Evolutionary conservation across 2,797 vertebrate species (phyloP).

Genomic region (Crenuchus spilurus): DNA sequence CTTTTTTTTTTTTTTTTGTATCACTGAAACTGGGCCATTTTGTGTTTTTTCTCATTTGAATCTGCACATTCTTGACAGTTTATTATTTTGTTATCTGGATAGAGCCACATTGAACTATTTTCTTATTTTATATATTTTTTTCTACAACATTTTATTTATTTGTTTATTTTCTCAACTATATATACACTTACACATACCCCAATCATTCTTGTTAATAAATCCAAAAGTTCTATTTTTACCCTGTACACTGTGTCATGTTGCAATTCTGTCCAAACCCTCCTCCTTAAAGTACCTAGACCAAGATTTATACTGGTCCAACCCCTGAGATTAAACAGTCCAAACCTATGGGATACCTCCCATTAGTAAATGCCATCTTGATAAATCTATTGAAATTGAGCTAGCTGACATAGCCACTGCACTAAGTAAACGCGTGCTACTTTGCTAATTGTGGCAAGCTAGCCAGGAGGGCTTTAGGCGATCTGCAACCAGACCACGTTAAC

Average conservation of each 20-base stretch:
- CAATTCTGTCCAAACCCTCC: neutral
- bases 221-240: neutral
- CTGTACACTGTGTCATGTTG: neutral
- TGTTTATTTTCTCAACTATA: neutral
- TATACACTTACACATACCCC: neutral
- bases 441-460: constrained; percentile 22
- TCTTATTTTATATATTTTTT: neutral
- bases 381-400: neutral
- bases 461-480: constrained; percentile 6
- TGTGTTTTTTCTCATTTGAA: too few species aligned
- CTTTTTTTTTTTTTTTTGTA: too few species aligned
- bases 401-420: neutral
- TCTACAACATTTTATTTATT: too few species aligned
- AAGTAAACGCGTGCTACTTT: neutral
- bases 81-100: neutral
- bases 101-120: neutral
- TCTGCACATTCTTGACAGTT: too few species aligned
- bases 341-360: neutral
- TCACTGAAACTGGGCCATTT: too few species aligned
- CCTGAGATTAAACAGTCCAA: neutral
- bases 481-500: neutral
- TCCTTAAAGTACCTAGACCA: neutral
- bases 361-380: neutral
- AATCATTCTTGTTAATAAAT: neutral
- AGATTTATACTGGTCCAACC: constrained; percentile 3